These are phyloP conservation scores for Geopemphigus sp. DNA, from an alignment of 1,140 invertebrate genomes.

Conservation along the genomic window DNA sequence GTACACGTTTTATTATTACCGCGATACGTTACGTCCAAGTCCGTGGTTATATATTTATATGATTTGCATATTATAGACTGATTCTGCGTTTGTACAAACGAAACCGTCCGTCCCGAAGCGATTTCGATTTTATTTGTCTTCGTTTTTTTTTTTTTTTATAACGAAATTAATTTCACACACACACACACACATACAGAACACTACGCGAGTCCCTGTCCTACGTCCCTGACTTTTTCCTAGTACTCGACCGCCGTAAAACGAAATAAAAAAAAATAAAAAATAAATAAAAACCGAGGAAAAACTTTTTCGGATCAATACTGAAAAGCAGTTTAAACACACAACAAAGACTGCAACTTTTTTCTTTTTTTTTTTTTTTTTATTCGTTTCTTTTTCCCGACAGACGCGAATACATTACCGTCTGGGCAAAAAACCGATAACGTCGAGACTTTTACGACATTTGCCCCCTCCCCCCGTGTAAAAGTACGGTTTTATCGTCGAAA, in stretches of 20 bases:
- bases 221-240: conserved; percentile 27
- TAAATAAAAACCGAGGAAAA: conserved; percentile 39
- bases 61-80: background rate
- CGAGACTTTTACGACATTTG: conserved; percentile 48
- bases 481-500: conserved; percentile 38
- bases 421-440: conserved; percentile 38
- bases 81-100: background rate
- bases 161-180: conserved; percentile 29
- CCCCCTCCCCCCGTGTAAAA: conserved; percentile 44
- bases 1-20: conserved; percentile 19
- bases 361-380: background rate
- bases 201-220: conserved; percentile 12
- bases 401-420: conserved; percentile 49
- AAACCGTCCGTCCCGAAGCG: background rate
- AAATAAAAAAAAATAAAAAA: conserved; percentile 23
- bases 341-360: conserved; percentile 49
- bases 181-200: background rate
- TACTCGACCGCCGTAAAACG: conserved; percentile 29
- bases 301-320: conserved; percentile 48
- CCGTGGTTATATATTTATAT: background rate
- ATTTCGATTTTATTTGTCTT: background rate
- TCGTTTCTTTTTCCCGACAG: conserved; percentile 23
- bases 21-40: background rate
- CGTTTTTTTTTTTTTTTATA: background rate
- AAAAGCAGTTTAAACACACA: conserved; percentile 49